Conservation (phyloP, 2,113 vertebrate genomes). For the Aramus guarauna region DNA sequence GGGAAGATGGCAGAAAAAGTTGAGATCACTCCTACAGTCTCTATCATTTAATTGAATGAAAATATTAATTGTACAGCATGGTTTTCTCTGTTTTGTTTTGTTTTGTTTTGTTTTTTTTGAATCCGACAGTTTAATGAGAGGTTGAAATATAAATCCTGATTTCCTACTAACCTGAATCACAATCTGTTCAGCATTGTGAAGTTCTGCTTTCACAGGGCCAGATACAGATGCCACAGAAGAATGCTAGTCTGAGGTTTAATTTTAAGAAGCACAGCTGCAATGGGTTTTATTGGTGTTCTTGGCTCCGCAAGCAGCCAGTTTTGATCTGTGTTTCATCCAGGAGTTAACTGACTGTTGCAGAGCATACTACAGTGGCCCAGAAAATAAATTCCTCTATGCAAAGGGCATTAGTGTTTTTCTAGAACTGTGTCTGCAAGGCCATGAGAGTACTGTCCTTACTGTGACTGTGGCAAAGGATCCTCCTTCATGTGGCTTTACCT, state of each 20-base stretch:
- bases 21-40: not conserved
- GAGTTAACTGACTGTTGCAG: not conserved
- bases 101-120: too few relatives aligned
- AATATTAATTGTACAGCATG: not conserved
- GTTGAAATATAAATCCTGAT: not conserved
- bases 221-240: not conserved
- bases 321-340: not conserved
- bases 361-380: not conserved
- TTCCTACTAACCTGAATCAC: not conserved
- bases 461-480: not conserved
- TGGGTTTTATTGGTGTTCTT: not conserved
- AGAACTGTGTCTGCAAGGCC: not conserved
- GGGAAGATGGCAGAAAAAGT: not conserved
- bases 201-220: not conserved
- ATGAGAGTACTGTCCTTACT: not conserved
- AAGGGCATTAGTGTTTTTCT: not conserved
- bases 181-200: not conserved
- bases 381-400: not conserved
- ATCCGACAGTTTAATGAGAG: not conserved
- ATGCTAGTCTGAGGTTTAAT: not conserved
- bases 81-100: too few relatives aligned
- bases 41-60: not conserved
- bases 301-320: not conserved
- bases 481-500: not conserved
- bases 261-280: not conserved